Evolutionary conservation across 2,113 vertebrate genomes (phyloP).

Genomic region (Muntiacus muntjak): DNA sequence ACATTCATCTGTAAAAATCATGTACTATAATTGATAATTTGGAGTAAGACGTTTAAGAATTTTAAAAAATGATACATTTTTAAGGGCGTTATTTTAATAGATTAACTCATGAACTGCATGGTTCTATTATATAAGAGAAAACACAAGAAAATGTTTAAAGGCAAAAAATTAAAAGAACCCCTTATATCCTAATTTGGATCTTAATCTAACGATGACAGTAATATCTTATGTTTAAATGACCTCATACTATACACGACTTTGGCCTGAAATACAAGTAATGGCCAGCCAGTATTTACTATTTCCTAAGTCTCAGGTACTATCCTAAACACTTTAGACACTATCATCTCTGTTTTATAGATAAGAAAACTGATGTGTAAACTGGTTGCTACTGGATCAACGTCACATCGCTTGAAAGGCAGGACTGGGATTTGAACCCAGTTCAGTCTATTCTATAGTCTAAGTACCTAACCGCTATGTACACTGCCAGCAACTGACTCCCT

Average conservation of each 20-base stretch:
- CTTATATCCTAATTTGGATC: background rate
- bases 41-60: slow-evolving; percentile 6
- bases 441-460: background rate
- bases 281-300: background rate
- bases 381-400: background rate
- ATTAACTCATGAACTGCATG: background rate
- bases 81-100: background rate
- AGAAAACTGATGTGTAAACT: background rate
- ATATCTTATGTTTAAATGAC: slow-evolving; percentile 35
- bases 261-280: slow-evolving; percentile 12
- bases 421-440: background rate
- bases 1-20: background rate
- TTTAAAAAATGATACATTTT: background rate
- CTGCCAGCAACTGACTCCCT: background rate
- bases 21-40: background rate
- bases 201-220: background rate
- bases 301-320: background rate
- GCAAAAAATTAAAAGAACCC: background rate
- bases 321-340: background rate
- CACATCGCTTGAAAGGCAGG: background rate
- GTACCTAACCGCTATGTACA: background rate
- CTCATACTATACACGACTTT: background rate
- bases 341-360: slow-evolving; percentile 16
- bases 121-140: background rate
- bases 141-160: slow-evolving; percentile 25